Percentiles rank a stretch among this genome's conserved stretches.
Evolutionary conservation across 2,113 vertebrate species (phyloP).

Genomic region (Cottus gobio): DNA sequence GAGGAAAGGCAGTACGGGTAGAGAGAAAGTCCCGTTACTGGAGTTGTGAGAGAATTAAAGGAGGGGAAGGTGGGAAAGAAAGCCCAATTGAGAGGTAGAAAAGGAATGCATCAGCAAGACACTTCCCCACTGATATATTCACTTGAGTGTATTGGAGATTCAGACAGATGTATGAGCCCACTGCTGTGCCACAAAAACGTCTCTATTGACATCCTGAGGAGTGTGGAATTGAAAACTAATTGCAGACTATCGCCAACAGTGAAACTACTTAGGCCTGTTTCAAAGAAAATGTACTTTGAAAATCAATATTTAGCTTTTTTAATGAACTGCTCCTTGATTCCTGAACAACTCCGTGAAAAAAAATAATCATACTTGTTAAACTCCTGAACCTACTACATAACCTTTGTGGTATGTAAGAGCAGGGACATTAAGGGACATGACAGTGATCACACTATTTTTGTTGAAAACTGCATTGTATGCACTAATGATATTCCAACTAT

Average conservation of each 20-base stretch:
- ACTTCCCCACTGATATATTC: conserved; percentile 28
- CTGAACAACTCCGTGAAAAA: neutral
- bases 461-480: neutral
- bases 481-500: neutral
- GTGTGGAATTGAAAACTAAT: conserved; percentile 49
- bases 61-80: conserved; percentile 9
- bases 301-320: conserved; percentile 15
- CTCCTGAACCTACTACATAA: neutral
- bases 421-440: neutral
- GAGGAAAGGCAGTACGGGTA: neutral
- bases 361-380: neutral
- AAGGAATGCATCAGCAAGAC: conserved; percentile 37
- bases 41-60: conserved; percentile 20
- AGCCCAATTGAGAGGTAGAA: conserved; percentile 28
- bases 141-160: conserved; percentile 47
- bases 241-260: conserved; percentile 21
- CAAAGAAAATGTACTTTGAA: conserved; percentile 3
- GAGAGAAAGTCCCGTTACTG: neutral
- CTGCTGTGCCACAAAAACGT: conserved; percentile 43
- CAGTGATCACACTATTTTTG: neutral
- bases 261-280: conserved; percentile 20
- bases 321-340: neutral
- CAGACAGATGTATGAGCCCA: conserved; percentile 34
- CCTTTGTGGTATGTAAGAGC: neutral
- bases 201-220: conserved; percentile 39